Conservation (phyloP, 2,113 vertebrate species). For the Callipepla californica region DNA sequence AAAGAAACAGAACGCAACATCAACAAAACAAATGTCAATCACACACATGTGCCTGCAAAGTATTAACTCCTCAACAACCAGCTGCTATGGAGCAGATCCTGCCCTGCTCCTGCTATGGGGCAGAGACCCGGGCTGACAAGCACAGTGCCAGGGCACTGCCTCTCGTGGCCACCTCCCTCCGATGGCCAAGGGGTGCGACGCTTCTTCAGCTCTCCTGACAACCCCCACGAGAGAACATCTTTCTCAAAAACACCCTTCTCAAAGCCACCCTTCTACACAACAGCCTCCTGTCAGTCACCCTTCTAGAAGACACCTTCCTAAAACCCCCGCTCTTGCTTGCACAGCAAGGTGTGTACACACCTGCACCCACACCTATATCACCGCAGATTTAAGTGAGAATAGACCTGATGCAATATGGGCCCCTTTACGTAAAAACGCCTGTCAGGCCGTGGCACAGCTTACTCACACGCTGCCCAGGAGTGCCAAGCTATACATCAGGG, state of each 20-base stretch:
- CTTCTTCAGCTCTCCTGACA: constrained; percentile 7
- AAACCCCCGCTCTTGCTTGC: not conserved
- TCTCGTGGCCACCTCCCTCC: constrained; percentile 77
- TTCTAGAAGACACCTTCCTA: not conserved
- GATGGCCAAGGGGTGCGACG: not conserved
- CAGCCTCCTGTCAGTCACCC: not conserved
- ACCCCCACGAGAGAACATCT: not conserved
- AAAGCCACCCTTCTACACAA: not conserved
- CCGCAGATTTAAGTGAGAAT: not conserved
- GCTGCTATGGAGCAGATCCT: not conserved
- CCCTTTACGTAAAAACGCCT: constrained; percentile 5
- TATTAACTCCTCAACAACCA: constrained; percentile 34
- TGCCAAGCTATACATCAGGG: constrained; percentile 7
- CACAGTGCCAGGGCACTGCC: constrained; percentile 58
- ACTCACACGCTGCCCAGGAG: not conserved
- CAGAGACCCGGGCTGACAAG: constrained; percentile 33
- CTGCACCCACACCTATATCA: not conserved
- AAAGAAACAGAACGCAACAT: constrained; percentile 50
- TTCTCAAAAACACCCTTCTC: not conserved
- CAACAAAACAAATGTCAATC: constrained; percentile 51
- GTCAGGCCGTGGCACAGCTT: constrained; percentile 1
- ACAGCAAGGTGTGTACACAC: not conserved
- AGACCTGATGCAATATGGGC: constrained; percentile 5
- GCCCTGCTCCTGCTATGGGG: not conserved
- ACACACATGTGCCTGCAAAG: not conserved